Evolutionary conservation across 2,888 invertebrate species (phyloP).

Genomic region (Machimus rusticus): DNA sequence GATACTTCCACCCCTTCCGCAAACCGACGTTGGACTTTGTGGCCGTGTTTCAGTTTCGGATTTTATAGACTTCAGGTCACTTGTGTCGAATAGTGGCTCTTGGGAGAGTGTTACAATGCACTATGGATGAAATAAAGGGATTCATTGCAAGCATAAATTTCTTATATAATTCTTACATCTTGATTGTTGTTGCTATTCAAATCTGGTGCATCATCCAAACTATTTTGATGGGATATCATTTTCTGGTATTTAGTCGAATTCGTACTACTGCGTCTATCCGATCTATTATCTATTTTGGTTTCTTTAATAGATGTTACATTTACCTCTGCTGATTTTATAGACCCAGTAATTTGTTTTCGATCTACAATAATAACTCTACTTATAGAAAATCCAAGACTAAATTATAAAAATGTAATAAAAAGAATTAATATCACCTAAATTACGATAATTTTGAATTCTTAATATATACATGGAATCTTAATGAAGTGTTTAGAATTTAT

Average conservation of each 20-base stretch:
- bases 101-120: slow-evolving; percentile 65
- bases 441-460: too few species aligned
- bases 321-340: slow-evolving; percentile 50
- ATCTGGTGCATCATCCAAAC: slow-evolving; percentile 63
- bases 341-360: slow-evolving; percentile 50
- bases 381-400: neutral
- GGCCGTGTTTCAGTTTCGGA: slow-evolving; percentile 58
- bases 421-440: too few species aligned
- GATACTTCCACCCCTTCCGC: slow-evolving; percentile 74
- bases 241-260: slow-evolving; percentile 32
- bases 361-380: slow-evolving; percentile 48
- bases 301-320: slow-evolving; percentile 65
- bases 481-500: too few species aligned
- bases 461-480: too few species aligned
- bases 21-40: slow-evolving; percentile 64
- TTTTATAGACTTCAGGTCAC: slow-evolving; percentile 61
- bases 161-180: slow-evolving; percentile 68
- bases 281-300: slow-evolving; percentile 70
- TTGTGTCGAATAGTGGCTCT: slow-evolving; percentile 63
- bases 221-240: slow-evolving; percentile 55
- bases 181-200: slow-evolving; percentile 72
- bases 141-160: neutral
- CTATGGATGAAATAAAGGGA: slow-evolving; percentile 54
- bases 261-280: slow-evolving; percentile 51
- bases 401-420: neutral